A percentile compares a stretch with the other conserved stretches of the same genome.
Evolutionary conservation across 1,140 invertebrate genomes (phyloP).

Genomic region (Aphidius ervi): DNA sequence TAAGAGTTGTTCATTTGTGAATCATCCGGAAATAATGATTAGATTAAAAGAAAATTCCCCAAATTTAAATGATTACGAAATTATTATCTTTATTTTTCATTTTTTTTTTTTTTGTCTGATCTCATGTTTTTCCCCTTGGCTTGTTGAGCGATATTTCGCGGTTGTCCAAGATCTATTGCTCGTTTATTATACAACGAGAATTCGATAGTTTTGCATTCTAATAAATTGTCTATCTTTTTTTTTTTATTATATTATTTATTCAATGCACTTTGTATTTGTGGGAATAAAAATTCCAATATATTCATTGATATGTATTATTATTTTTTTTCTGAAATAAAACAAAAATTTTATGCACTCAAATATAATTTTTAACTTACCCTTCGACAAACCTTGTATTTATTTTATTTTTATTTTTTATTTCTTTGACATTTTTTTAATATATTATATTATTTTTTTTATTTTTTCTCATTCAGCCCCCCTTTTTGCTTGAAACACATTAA

Average conservation of each 20-base stretch:
- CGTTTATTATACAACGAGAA: slow-evolving; percentile 1
- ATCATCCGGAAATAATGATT: slow-evolving; percentile 1
- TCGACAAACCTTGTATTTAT: slow-evolving; percentile 1
- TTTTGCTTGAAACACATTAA: slow-evolving; percentile 38
- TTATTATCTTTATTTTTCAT: neutral
- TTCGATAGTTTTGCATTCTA: slow-evolving; percentile 17
- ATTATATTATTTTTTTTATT: neutral
- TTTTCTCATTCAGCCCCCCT: slow-evolving; percentile 7
- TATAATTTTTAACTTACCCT: neutral
- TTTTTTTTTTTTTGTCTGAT: neutral
- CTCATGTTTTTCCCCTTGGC: neutral
- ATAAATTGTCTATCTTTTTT: slow-evolving; percentile 11
- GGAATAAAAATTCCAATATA: neutral
- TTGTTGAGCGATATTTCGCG: slow-evolving; percentile 17
- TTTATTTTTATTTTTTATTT: neutral
- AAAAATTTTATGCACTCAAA: too few species aligned
- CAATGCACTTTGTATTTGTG: slow-evolving; percentile 5
- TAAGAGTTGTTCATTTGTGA: too few species aligned
- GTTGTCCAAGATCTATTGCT: slow-evolving; percentile 16
- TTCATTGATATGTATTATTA: neutral
- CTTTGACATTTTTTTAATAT: neutral
- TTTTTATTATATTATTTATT: neutral
- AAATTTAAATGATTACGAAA: too few species aligned
- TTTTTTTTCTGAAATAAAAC: too few species aligned
- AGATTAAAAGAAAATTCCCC: too few species aligned